Conservation (phyloP, 2,888 invertebrate species). For the Stramonita haemastoma region DNA sequence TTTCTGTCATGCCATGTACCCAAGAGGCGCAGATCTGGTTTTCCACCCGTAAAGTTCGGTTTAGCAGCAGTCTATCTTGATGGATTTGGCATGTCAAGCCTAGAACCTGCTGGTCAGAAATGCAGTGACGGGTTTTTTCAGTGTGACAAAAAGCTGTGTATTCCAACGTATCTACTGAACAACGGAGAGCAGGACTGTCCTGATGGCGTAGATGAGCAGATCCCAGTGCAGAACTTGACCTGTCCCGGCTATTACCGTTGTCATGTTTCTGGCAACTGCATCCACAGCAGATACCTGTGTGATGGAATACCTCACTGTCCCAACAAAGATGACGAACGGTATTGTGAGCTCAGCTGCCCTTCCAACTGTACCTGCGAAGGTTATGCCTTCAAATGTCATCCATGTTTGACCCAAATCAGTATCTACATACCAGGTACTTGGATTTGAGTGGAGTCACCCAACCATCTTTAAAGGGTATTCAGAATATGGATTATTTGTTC, state of each 20-base stretch:
- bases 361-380: conserved; percentile 37
- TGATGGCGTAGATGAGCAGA: conserved; percentile 40
- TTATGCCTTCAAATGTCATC: conserved; percentile 24
- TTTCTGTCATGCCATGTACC: neutral
- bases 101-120: neutral
- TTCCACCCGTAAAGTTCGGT: neutral
- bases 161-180: conserved; percentile 45
- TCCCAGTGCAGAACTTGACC: conserved; percentile 20
- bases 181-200: conserved; percentile 44
- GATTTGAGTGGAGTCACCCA: conserved; percentile 22
- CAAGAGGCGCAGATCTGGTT: no score
- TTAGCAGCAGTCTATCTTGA: conserved; percentile 36
- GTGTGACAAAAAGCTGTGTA: conserved; percentile 40
- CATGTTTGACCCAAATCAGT: conserved; percentile 7
- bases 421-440: conserved; percentile 20
- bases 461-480: neutral
- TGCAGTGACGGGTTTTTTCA: conserved; percentile 37
- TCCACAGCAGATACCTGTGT: conserved; percentile 42
- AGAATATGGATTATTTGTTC: neutral
- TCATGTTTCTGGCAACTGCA: conserved; percentile 37
- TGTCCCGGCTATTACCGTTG: conserved; percentile 46
- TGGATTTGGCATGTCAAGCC: conserved; percentile 43
- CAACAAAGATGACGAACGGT: conserved; percentile 43
- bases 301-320: conserved; percentile 47
- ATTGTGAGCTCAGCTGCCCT: conserved; percentile 37